Evolutionary conservation across 2,888 invertebrate species (phyloP).

Genomic region (Hoplodrina blanda): DNA sequence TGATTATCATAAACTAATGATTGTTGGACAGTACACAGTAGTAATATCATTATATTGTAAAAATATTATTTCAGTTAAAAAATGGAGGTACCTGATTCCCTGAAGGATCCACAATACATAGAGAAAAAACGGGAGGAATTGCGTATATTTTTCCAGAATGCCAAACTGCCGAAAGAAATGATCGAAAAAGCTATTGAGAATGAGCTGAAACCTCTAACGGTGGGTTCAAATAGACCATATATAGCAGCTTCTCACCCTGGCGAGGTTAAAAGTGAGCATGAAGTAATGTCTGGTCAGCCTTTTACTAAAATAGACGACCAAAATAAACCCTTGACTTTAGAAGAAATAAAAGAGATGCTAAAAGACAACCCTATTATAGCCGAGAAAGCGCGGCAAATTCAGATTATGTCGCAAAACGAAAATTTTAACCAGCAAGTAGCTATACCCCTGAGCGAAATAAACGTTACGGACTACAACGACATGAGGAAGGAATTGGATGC

Average conservation of each 20-base stretch:
- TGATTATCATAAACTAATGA: neutral
- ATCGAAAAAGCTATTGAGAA: slow-evolving; percentile 83
- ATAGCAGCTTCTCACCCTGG: slow-evolving; percentile 81
- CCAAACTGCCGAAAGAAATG: slow-evolving; percentile 76
- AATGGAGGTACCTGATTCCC: slow-evolving; percentile 71
- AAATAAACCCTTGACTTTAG: slow-evolving; percentile 75
- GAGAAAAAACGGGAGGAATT: slow-evolving; percentile 81
- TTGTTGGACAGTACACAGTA: neutral
- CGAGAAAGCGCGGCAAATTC: slow-evolving; percentile 86
- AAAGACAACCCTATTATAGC: slow-evolving; percentile 81
- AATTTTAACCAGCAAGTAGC: slow-evolving; percentile 66
- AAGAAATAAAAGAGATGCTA: slow-evolving; percentile 79
- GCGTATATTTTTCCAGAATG: slow-evolving; percentile 79
- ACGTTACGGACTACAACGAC: slow-evolving; percentile 72
- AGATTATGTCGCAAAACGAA: slow-evolving; percentile 75
- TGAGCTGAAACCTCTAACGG: slow-evolving; percentile 78
- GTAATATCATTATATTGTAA: neutral
- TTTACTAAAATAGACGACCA: slow-evolving; percentile 81
- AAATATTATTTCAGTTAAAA: neutral
- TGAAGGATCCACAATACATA: slow-evolving; percentile 70
- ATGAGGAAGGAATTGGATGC: slow-evolving; percentile 78
- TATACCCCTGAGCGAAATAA: slow-evolving; percentile 80
- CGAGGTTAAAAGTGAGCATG: slow-evolving; percentile 81
- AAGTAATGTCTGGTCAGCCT: slow-evolving; percentile 87
- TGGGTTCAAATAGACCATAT: slow-evolving; percentile 72